These are phyloP conservation scores for Eunapius fragilis DNA, from an alignment of 37 sponge, comb jelly and placozoan genomes.

Conservation along the genomic window DNA sequence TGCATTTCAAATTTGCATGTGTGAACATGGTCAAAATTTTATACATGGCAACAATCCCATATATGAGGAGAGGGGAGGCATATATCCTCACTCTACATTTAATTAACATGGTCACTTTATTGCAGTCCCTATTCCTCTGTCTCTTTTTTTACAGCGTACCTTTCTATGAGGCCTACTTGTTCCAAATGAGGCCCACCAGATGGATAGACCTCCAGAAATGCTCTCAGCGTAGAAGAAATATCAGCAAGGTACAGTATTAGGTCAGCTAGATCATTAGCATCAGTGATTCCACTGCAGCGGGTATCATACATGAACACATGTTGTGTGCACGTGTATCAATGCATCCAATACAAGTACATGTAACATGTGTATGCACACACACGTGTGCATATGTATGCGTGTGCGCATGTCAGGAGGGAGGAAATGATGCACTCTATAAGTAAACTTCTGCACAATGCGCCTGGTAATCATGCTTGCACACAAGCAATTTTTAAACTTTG, in stretches of 20 bases:
- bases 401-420: constrained; percentile 24
- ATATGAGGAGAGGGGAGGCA: too few relatives aligned
- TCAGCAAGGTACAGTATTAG: constrained; percentile 35
- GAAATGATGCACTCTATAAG: too few relatives aligned
- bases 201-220: constrained; percentile 41
- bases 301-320: background rate
- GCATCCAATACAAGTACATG: too few relatives aligned
- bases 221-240: constrained; percentile 10
- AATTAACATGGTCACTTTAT: too few relatives aligned
- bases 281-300: constrained; percentile 14
- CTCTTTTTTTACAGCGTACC: background rate
- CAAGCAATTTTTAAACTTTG: too few relatives aligned
- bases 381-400: constrained; percentile 9
- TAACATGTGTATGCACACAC: constrained; percentile 6
- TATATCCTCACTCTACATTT: too few relatives aligned
- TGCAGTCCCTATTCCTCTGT: background rate
- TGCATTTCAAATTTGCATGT: too few relatives aligned
- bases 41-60: too few relatives aligned
- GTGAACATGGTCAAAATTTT: too few relatives aligned
- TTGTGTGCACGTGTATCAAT: constrained; percentile 2
- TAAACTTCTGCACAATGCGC: too few relatives aligned
- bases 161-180: constrained; percentile 21
- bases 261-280: constrained; percentile 13
- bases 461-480: too few relatives aligned
- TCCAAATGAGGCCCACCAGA: constrained; percentile 4